Percentiles rank a stretch among this genome's conserved stretches.
These are phyloP conservation scores for Garrulus glandarius DNA, from an alignment of 2,797 vertebrate genomes.

Conservation along the genomic window DNA sequence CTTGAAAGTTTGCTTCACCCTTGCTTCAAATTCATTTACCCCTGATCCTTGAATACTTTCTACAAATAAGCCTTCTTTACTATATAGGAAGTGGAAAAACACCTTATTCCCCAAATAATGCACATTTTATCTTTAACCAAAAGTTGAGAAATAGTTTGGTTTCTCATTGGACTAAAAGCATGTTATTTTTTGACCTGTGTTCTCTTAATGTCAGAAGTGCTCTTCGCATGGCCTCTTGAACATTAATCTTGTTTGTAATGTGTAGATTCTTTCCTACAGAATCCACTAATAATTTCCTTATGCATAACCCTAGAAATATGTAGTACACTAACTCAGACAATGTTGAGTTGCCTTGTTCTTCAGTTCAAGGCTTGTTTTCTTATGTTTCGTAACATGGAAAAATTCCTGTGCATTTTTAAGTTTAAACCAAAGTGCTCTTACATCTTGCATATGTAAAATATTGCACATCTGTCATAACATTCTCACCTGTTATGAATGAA, in stretches of 20 bases:
- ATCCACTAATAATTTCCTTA: not conserved
- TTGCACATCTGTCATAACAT: not conserved
- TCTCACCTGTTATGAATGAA: not conserved
- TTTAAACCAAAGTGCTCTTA: not conserved
- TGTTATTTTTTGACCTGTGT: not conserved
- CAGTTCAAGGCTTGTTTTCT: not conserved
- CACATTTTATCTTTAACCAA: not conserved
- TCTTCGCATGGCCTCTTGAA: not conserved
- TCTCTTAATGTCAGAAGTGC: not conserved
- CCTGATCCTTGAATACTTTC: not conserved
- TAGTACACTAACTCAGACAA: not conserved
- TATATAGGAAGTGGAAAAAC: not conserved
- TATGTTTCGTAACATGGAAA: fast-evolving
- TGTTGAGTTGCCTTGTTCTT: not conserved
- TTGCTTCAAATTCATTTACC: not conserved
- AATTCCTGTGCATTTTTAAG: not conserved
- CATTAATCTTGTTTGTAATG: not conserved
- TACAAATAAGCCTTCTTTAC: not conserved
- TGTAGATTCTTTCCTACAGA: not conserved
- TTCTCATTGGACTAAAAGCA: not conserved
- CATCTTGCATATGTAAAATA: not conserved
- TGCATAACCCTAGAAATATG: not conserved
- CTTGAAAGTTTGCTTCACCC: not conserved
- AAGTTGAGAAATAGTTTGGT: not conserved
- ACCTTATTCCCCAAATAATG: not conserved